These are phyloP conservation scores for Malachius bipustulatus DNA, from an alignment of 2,888 invertebrate genomes.

Conservation along the genomic window DNA sequence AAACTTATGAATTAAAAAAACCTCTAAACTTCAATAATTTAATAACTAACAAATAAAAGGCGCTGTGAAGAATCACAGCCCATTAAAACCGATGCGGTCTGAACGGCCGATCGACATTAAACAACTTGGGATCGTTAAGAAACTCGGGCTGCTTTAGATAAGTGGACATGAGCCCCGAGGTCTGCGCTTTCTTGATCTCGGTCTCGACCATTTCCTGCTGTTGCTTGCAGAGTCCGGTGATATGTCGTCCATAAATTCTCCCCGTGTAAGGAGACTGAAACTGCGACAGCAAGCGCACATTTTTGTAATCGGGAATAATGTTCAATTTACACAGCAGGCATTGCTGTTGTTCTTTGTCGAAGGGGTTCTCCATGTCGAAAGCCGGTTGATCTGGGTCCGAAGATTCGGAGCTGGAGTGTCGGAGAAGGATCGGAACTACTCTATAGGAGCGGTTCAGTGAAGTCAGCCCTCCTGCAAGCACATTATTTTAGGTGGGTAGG, in stretches of 20 bases:
- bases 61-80: no score
- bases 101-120: conserved; percentile 76
- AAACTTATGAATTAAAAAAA: no score
- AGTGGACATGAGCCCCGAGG: conserved; percentile 70
- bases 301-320: conserved; percentile 82
- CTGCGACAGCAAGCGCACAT: conserved; percentile 80
- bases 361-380: conserved; percentile 67
- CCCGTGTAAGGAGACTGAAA: conserved; percentile 96
- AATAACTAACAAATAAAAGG: no score
- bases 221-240: conserved; percentile 80
- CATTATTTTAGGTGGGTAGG: no score
- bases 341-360: conserved; percentile 51
- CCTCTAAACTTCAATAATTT: no score
- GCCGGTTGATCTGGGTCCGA: conserved; percentile 38
- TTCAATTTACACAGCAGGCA: conserved; percentile 78
- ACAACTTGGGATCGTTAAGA: conserved; percentile 78
- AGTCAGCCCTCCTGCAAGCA: no score
- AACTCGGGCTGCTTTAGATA: conserved; percentile 71
- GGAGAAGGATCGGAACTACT: no score
- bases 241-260: conserved; percentile 78
- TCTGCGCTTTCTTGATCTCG: conserved; percentile 65
- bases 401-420: no score
- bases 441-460: no score
- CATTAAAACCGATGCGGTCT: conserved; percentile 64
- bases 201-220: conserved; percentile 65